Percentiles rank a stretch among this genome's conserved stretches.
phyloP scores from a whole-genome alignment of 2,888 invertebrate genomes.

The Scaptomyza tumidula region DNA sequence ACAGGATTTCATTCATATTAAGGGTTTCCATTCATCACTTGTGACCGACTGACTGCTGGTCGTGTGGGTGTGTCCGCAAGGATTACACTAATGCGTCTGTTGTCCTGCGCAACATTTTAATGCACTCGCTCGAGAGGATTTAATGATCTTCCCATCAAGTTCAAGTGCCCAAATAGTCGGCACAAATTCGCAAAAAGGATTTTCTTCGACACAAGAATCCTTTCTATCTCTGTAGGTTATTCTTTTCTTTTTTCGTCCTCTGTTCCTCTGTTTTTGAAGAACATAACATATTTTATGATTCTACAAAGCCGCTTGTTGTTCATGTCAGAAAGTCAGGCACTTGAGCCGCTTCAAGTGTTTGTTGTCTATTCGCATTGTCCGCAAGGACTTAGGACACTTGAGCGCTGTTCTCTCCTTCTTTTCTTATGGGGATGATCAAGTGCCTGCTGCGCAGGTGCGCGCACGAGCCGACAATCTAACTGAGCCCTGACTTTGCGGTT shows the following conservation, averaged over 20 bases:
- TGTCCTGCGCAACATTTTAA: slow-evolving; percentile 70
- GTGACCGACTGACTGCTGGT: not conserved
- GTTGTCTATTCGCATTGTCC: slow-evolving; percentile 57
- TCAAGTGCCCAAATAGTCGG: slow-evolving; percentile 66
- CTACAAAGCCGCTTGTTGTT: slow-evolving; percentile 43
- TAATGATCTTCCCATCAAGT: slow-evolving; percentile 80
- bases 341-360: slow-evolving; percentile 74
- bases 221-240: slow-evolving; percentile 42
- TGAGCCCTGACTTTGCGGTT: slow-evolving; percentile 52
- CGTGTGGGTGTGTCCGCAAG: slow-evolving; percentile 68
- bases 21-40: slow-evolving; percentile 42
- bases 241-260: not conserved
- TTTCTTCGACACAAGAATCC: slow-evolving; percentile 65
- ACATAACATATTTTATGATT: slow-evolving; percentile 67
- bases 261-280: slow-evolving; percentile 48
- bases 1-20: slow-evolving; percentile 52
- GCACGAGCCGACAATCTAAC: slow-evolving; percentile 42
- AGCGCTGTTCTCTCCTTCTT: slow-evolving; percentile 18
- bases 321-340: slow-evolving; percentile 69
- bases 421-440: slow-evolving; percentile 43
- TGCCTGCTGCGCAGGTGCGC: slow-evolving; percentile 60
- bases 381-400: slow-evolving; percentile 39
- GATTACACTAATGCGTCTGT: slow-evolving; percentile 77
- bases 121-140: slow-evolving; percentile 70
- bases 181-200: slow-evolving; percentile 78